A percentile compares a stretch with the other conserved stretches of the same genome.
These are phyloP conservation scores for Dysmachus trigonus DNA, from an alignment of 2,888 invertebrate genomes.

Conservation along the genomic window DNA sequence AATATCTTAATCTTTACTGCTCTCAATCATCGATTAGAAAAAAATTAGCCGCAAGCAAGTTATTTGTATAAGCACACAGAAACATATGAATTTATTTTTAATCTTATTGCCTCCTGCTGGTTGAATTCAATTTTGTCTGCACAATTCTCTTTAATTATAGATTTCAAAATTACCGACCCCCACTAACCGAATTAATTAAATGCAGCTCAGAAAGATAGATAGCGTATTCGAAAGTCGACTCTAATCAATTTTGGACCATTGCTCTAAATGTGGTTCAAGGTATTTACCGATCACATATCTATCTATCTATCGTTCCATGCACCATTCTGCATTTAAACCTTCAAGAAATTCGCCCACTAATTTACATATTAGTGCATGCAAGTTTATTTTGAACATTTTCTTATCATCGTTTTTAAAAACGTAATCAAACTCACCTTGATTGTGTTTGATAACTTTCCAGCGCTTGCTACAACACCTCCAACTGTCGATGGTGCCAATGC, in stretches of 20 bases:
- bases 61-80: background rate
- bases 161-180: background rate
- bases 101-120: background rate
- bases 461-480: conserved; percentile 63
- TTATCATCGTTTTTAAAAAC: background rate
- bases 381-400: background rate
- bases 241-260: background rate
- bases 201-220: background rate
- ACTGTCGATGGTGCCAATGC: conserved; percentile 64
- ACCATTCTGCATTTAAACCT: background rate
- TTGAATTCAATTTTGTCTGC: background rate
- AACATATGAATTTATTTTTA: background rate
- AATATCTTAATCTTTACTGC: too few relatives aligned
- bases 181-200: background rate
- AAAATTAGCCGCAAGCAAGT: too few relatives aligned
- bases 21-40: too few relatives aligned
- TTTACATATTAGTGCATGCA: background rate
- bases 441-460: conserved; percentile 62
- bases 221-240: background rate
- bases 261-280: background rate
- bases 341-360: background rate
- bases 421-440: conserved; percentile 60
- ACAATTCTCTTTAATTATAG: background rate
- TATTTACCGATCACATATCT: background rate
- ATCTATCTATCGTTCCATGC: background rate